phyloP scores from a whole-genome alignment of 2,113 vertebrate genomes.

The Raja brachyura region DNA sequence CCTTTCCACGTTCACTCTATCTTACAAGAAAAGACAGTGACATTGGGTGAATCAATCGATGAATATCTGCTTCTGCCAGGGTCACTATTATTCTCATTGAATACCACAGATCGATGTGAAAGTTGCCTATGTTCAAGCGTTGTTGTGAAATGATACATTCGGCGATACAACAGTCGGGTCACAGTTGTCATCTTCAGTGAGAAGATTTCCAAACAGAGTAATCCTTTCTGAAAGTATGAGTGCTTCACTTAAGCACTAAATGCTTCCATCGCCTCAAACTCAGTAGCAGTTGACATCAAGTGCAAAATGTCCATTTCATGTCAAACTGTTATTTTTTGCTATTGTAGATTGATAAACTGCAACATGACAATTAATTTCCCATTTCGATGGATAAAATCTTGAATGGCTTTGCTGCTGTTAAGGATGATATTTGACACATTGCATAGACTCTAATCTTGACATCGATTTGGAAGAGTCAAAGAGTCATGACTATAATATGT shows the following conservation, averaged over 20 bases:
- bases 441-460: not conserved
- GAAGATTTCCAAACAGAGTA: not conserved
- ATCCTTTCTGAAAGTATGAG: not conserved
- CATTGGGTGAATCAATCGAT: not conserved
- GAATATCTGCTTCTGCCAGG: not conserved
- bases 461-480: not conserved
- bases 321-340: not conserved
- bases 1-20: too few species aligned
- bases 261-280: not conserved
- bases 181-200: not conserved
- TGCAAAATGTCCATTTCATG: not conserved
- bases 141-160: not conserved
- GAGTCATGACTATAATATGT: not conserved
- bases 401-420: not conserved
- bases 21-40: not conserved
- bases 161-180: not conserved
- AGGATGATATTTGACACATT: not conserved
- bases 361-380: not conserved
- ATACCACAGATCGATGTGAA: not conserved
- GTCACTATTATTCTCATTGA: not conserved
- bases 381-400: not conserved
- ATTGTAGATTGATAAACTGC: not conserved
- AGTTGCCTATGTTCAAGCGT: not conserved
- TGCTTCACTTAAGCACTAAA: not conserved
- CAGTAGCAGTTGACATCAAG: not conserved